Conservation (phyloP, 2,797 vertebrate species). For the Premnoplex brunnescens region DNA sequence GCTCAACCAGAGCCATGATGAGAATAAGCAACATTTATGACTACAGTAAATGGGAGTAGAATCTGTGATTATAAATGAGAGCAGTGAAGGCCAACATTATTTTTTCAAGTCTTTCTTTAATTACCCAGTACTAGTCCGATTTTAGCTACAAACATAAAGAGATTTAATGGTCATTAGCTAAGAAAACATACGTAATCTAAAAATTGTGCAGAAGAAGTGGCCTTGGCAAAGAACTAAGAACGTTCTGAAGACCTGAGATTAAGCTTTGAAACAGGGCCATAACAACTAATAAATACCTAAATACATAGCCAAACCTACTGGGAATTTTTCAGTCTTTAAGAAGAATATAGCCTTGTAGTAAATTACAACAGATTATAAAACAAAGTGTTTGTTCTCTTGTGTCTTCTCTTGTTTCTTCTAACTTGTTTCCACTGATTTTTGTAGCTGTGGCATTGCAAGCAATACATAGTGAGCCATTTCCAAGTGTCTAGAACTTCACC, state of each 20-base stretch:
- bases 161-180: neutral
- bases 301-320: neutral
- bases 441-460: neutral
- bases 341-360: neutral
- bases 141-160: neutral
- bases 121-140: neutral
- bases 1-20: neutral
- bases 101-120: neutral
- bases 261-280: neutral
- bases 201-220: neutral
- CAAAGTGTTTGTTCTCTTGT: neutral
- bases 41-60: neutral
- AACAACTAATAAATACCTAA: neutral
- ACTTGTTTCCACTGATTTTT: neutral
- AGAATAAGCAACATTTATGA: neutral
- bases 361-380: neutral
- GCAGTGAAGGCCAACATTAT: neutral
- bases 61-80: neutral
- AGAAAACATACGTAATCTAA: neutral
- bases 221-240: neutral
- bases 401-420: neutral
- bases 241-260: neutral
- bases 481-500: neutral
- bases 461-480: accelerated
- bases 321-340: neutral